phyloP scores from a whole-genome alignment of 2,888 invertebrate species.

The Trichopria drosophilae region DNA sequence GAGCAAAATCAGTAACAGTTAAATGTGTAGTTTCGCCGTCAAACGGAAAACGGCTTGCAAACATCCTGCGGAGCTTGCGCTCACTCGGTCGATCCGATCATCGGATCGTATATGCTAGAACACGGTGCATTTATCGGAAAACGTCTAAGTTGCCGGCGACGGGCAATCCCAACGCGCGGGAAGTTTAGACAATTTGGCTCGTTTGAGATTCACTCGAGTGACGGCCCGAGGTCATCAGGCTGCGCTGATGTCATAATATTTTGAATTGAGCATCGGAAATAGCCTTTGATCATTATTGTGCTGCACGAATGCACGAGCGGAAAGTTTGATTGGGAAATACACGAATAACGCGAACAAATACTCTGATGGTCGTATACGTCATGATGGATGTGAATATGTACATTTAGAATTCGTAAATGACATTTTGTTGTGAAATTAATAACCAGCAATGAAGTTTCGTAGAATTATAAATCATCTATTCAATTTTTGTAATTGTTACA shows the following conservation, averaged over 20 bases:
- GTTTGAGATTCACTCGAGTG: constrained; percentile 7
- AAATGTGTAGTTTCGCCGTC: constrained; percentile 53
- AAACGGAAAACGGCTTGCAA: constrained; percentile 53
- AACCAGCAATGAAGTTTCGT: no score
- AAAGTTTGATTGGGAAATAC: no score
- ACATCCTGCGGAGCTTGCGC: constrained; percentile 39
- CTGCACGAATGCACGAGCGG: no score
- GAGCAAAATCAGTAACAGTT: constrained; percentile 54
- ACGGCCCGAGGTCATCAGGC: constrained; percentile 22
- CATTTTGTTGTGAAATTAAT: no score
- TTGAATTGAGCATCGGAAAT: no score
- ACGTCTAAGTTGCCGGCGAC: constrained; percentile 2
- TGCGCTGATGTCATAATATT: constrained; percentile 19
- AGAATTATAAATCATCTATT: no score
- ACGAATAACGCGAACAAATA: no score
- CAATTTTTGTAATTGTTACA: no score
- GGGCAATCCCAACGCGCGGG: not conserved
- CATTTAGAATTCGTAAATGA: no score
- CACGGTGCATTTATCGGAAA: constrained; percentile 14
- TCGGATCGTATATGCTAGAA: constrained; percentile 11
- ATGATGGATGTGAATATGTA: no score
- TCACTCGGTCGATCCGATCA: constrained; percentile 2
- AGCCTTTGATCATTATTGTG: no score
- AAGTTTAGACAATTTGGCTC: not conserved
- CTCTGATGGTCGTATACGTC: no score